Base-by-base conservation (phyloP, 2,888 invertebrate species). In the Parelbella ahira region DNA sequence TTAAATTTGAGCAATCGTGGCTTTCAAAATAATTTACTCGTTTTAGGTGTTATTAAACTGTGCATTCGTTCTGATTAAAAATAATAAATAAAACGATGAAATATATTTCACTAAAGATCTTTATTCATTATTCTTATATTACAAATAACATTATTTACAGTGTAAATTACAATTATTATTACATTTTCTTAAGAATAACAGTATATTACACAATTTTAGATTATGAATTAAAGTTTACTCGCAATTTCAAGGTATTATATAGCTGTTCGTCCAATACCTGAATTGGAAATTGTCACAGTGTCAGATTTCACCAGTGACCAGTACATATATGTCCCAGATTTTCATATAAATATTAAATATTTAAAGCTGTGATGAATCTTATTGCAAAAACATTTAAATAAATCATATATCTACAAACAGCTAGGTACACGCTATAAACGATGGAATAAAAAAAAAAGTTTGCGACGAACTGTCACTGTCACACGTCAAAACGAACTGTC, bases 111-210 rank as follows among this genome's bases (percentile, higher is more conserved):
- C 84, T 84, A 83, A 82, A 73, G 75, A 72, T 81, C 72, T 84
- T 84, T 82, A 69, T 71, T 68, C 63, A 76, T 11, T 27, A 13
- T 33, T 71, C 72, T 80, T 83, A 83, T 72, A 75, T 71, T 82
- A 84, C 81, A 81, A 77, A 79, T 86, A 81, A 83, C 79, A 66
- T 77, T 87, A 86, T 86, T 70, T 86, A 86, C 86, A 86, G 56
- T 56, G 57, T 59, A 68, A 66, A 68, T 69, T 70, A 71, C 69
- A 71, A 60, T 59, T 62, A 57, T 59, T 66, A 63, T 67, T 64
- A 72, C 67, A 66, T 60, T 62, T 60, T 54, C 62, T 60, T 62
- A 63, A 60, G 56, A 57, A 56, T 64, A 65, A 63, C 48, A 47
- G 45, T 50, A 45, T 48, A 32, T 54, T 53, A 55, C 48, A 53